These are phyloP conservation scores for Tuberolachnus salignus DNA, from an alignment of 2,888 invertebrate species.

Conservation along the genomic window DNA sequence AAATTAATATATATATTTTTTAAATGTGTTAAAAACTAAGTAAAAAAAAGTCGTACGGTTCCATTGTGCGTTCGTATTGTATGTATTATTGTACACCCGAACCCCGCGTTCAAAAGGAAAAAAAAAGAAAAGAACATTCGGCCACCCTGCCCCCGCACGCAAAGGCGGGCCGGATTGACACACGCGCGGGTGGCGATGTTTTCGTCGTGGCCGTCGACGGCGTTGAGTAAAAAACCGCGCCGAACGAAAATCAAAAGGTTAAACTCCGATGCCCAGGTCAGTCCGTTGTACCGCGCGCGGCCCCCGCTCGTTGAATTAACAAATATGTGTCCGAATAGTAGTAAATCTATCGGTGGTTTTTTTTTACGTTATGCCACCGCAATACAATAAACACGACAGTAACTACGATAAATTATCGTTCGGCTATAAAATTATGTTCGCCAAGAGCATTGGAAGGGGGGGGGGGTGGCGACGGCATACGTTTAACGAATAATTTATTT, in stretches of 20 bases:
- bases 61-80: not conserved
- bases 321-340: not conserved
- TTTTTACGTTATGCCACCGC: no score
- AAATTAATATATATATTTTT: not conserved
- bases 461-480: not conserved
- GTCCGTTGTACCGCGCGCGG: no score
- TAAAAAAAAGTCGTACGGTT: not conserved
- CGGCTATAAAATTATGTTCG: no score
- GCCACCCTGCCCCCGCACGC: no score
- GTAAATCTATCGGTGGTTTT: no score
- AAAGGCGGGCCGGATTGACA: no score
- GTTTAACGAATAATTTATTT: not conserved
- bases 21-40: not conserved
- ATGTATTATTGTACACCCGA: not conserved
- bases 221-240: constrained; percentile 19
- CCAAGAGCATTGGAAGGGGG: no score
- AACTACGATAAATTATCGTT: no score
- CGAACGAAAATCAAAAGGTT: constrained; percentile 41
- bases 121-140: no score
- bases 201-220: not conserved
- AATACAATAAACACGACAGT: no score
- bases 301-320: not conserved
- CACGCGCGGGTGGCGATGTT: not conserved
- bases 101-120: no score
- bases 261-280: constrained; percentile 51